Evolutionary conservation across 2,888 invertebrate genomes (phyloP), one percentile per base, ranked within the genome.

Genomic region (Sphaerophoria taeniata): DNA sequence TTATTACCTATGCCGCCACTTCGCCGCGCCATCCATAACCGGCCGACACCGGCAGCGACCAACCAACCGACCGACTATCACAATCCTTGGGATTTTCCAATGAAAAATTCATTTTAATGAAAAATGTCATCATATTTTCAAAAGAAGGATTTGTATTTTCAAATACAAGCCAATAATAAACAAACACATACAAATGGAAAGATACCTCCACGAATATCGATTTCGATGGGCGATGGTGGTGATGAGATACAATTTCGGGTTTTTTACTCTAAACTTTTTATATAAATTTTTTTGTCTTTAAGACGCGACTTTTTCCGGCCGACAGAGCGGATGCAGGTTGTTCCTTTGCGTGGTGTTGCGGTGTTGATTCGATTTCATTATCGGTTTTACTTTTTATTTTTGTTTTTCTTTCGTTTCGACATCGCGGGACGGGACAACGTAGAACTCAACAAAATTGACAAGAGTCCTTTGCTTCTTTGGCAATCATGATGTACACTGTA

Each of bases 341-440:
- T 65, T 36, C 49, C 49, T 49, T 45, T 55, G 67, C 61, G 51
- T 71, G 65, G 39, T 67, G 55, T 70, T 60, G 55, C 71, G 78
- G 83, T 79, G 75, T 79, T 83, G 83, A 74, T 74, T 83, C 83
- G 74, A 83, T 78, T 83, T 83, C 70, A 83, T 79, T 79, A 83
- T 74, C 34, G 60, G 43, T 36, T 49, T 34, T 47, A 63, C 63
- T 51, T 47, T 14, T 77, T 76, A 69, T 60, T 67, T 49, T 51
- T n/a, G 12, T 67, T 67, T n/a, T n/a, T 39, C 9, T 39, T 45
- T 47, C 24, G 12, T 43, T 39, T 16, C 9, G 45, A 55, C 12
- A 36, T 74, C 56, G 63, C 39, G 53, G 5, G 79, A 69, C 65
- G 24, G 24, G 24, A 24, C 24, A 24, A 24, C 24, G 36, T 34